Percentiles rank a stretch among this genome's conserved stretches.
Evolutionary conservation across 1,140 invertebrate genomes (phyloP).

Genomic region (Bradysia coprophila): DNA sequence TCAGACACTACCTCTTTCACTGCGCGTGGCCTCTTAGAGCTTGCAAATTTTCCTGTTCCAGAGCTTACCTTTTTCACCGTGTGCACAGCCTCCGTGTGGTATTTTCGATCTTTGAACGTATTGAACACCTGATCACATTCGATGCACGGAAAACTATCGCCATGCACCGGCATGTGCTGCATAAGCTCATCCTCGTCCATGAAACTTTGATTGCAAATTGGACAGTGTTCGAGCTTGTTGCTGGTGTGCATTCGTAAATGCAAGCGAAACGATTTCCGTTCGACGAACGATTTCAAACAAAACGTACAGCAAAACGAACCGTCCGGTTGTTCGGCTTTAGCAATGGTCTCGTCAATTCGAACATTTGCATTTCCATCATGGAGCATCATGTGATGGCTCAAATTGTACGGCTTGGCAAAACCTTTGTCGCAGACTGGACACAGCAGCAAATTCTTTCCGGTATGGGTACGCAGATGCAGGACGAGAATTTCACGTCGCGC

Average conservation of each 20-base stretch:
- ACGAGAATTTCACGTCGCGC: neutral
- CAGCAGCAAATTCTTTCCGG: neutral
- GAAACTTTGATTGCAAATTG: neutral
- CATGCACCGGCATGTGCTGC: neutral
- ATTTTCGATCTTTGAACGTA: neutral
- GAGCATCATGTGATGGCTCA: neutral
- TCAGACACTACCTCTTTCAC: neutral
- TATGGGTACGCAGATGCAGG: neutral
- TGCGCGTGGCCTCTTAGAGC: neutral
- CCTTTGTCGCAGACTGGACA: neutral
- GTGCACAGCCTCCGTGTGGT: neutral
- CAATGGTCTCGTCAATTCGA: neutral
- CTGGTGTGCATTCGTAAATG: neutral
- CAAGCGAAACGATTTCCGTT: neutral
- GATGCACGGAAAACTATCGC: neutral
- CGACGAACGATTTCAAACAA: neutral
- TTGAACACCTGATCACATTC: neutral
- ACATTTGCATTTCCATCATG: neutral
- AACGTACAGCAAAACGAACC: neutral
- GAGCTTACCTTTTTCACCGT: neutral
- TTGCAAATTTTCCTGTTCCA: neutral
- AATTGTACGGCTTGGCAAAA: neutral
- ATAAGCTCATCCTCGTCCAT: neutral
- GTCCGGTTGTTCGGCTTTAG: neutral
- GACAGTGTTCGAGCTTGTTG: neutral